A percentile compares a stretch with the other conserved stretches of the same genome.
Evolutionary conservation across 2,888 invertebrate species (phyloP).

Genomic region (Leucophora obtusa): DNA sequence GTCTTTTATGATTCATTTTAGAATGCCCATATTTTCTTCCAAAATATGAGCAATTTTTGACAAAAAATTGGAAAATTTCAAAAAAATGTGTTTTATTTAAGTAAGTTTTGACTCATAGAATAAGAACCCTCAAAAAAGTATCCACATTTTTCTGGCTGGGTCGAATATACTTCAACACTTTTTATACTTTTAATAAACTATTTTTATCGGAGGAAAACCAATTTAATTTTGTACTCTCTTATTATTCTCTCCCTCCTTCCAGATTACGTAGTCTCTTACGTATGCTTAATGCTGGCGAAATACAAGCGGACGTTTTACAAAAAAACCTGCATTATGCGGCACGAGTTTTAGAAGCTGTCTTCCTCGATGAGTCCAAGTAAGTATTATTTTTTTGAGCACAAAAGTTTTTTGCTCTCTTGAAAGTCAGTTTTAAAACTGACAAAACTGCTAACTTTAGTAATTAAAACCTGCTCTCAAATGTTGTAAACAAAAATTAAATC

Average conservation of each 20-base stretch:
- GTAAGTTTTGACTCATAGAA: too few species aligned
- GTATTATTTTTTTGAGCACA: slow-evolving; percentile 75
- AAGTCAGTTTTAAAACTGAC: slow-evolving; percentile 39
- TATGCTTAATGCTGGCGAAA: slow-evolving; percentile 91
- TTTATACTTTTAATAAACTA: too few species aligned
- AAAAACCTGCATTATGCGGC: slow-evolving; percentile 96
- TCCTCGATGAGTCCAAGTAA: slow-evolving; percentile 96
- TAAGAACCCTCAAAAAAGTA: too few species aligned
- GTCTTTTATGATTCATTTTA: too few species aligned
- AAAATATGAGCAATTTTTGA: too few species aligned
- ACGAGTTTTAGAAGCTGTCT: slow-evolving; percentile 93
- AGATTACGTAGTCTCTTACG: slow-evolving; percentile 94
- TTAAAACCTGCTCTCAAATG: slow-evolving; percentile 42
- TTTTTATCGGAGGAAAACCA: too few species aligned
- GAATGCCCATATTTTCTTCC: too few species aligned
- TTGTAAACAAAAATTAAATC: slow-evolving; percentile 13
- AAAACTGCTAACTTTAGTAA: slow-evolving; percentile 38
- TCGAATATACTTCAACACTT: too few species aligned
- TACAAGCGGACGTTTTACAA: slow-evolving; percentile 92
- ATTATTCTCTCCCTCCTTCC: slow-evolving; percentile 73
- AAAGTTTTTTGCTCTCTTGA: background rate
- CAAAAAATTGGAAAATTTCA: too few species aligned
- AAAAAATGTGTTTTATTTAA: too few species aligned
- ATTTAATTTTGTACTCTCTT: too few species aligned
- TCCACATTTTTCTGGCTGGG: too few species aligned